Conservation (phyloP, 2,797 vertebrate species). For the Botia almorhae region DNA sequence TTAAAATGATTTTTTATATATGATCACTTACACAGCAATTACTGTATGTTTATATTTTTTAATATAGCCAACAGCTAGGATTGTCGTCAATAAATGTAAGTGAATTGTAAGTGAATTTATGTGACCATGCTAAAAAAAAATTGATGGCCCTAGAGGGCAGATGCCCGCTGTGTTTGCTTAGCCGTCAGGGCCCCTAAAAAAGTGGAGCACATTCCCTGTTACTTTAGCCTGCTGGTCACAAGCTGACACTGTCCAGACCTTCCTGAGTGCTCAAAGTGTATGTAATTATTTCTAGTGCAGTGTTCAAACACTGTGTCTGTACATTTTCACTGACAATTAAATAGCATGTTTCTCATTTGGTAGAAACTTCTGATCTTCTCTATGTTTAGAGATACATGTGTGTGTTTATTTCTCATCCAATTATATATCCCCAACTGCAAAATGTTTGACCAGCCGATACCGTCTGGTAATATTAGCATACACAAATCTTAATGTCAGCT, state of each 20-base stretch:
- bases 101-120: too few relatives aligned
- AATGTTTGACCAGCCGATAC: constrained; percentile 49
- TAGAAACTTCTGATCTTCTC: background rate
- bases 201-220: background rate
- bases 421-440: constrained; percentile 38
- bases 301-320: background rate
- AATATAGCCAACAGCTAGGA: too few relatives aligned
- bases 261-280: background rate
- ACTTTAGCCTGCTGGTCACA: background rate
- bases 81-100: too few relatives aligned
- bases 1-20: too few relatives aligned
- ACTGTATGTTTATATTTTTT: too few relatives aligned
- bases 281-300: constrained; percentile 30
- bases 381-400: constrained; percentile 24
- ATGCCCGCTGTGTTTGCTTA: background rate
- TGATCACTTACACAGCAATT: too few relatives aligned
- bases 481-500: constrained; percentile 26
- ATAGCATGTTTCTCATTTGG: background rate
- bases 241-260: constrained; percentile 15
- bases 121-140: background rate
- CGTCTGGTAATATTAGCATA: constrained; percentile 41
- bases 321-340: background rate
- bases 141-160: constrained; percentile 19
- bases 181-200: background rate
- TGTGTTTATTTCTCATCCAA: constrained; percentile 48